These are phyloP conservation scores for Strigops habroptila DNA, from an alignment of 2,113 vertebrate species.

Conservation along the genomic window DNA sequence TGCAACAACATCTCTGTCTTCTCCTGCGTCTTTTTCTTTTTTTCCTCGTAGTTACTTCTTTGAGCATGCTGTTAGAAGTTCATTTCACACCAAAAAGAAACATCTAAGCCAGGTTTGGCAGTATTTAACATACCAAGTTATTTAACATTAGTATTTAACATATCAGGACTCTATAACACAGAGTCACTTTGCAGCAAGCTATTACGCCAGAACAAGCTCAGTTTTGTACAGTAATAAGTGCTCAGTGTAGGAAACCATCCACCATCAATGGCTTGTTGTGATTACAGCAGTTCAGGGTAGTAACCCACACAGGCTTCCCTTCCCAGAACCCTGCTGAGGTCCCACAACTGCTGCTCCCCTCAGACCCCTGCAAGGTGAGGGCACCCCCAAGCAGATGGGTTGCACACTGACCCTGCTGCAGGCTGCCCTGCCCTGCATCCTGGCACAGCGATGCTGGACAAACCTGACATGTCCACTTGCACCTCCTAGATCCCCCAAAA, in stretches of 20 bases:
- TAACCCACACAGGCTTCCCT: rapidly evolving
- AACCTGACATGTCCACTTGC: rapidly evolving
- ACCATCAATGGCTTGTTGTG: not conserved
- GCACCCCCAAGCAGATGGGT: not conserved
- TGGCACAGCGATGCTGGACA: not conserved
- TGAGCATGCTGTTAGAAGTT: not conserved
- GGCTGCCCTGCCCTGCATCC: not conserved
- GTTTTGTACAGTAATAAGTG: not conserved
- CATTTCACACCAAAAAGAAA: not conserved
- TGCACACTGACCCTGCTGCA: rapidly evolving
- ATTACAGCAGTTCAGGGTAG: not conserved
- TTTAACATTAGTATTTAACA: not conserved
- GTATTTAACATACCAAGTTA: not conserved
- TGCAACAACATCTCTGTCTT: not conserved
- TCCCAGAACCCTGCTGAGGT: not conserved
- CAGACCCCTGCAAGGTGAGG: not conserved
- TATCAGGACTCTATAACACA: not conserved
- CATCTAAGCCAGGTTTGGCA: not conserved
- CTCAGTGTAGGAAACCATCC: not conserved
- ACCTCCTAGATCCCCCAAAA: not conserved
- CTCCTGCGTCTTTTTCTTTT: not conserved
- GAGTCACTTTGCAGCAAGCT: not conserved
- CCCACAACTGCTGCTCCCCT: not conserved
- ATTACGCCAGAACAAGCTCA: not conserved
- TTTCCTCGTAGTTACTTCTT: not conserved